These are phyloP conservation scores for Amblyteles armatorius DNA, from an alignment of 2,888 invertebrate species.

Conservation along the genomic window DNA sequence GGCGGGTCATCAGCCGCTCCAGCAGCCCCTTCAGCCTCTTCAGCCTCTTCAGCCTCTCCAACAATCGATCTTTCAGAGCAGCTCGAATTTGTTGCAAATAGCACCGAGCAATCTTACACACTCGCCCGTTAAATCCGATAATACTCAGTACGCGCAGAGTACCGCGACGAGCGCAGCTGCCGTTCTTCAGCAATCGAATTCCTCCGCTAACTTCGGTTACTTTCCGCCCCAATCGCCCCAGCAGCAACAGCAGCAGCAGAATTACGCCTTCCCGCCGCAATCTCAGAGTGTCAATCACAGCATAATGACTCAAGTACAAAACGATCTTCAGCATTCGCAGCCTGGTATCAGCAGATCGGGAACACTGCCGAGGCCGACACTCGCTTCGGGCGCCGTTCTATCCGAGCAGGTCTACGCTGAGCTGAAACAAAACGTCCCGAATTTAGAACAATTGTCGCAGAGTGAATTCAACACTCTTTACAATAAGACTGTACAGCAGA, in stretches of 20 bases:
- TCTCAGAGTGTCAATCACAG: constrained; percentile 64
- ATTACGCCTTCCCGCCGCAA: constrained; percentile 58
- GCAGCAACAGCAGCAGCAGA: constrained; percentile 65
- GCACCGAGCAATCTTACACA: constrained; percentile 71
- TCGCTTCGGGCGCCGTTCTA: constrained; percentile 73
- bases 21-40: constrained; percentile 16
- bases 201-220: constrained; percentile 48
- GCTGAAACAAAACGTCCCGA: constrained; percentile 82
- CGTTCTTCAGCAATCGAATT: constrained; percentile 37
- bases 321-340: constrained; percentile 74
- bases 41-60: constrained; percentile 43
- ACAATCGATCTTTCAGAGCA: constrained; percentile 41
- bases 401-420: constrained; percentile 83
- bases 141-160: constrained; percentile 61
- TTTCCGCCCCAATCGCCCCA: constrained; percentile 40
- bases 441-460: constrained; percentile 82
- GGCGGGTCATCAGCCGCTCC: constrained; percentile 22
- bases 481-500: constrained; percentile 83
- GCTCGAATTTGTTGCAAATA: constrained; percentile 69
- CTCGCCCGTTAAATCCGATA: constrained; percentile 59
- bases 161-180: constrained; percentile 64
- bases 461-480: constrained; percentile 83
- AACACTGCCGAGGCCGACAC: constrained; percentile 68
- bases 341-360: constrained; percentile 35
- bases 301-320: constrained; percentile 75